A percentile compares a stretch with the other conserved stretches of the same genome.
These are phyloP conservation scores for Blennius ocellaris DNA, from an alignment of 2,113 vertebrate species.

Conservation along the genomic window DNA sequence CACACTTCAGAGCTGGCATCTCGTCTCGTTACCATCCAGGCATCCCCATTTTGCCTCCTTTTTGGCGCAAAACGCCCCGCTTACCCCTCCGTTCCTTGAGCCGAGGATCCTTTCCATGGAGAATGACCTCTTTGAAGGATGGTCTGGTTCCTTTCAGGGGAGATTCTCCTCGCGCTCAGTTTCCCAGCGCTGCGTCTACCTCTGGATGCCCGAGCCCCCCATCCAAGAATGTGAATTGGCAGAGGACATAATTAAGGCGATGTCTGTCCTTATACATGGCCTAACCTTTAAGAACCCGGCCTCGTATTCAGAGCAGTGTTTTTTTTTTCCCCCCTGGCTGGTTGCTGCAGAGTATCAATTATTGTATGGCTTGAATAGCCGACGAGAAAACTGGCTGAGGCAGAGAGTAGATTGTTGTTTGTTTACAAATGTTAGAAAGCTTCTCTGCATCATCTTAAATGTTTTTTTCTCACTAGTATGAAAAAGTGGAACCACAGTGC, in stretches of 20 bases:
- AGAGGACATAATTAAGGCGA: conserved; percentile 73
- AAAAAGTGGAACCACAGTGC: no score
- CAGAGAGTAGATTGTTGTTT: conserved; percentile 11
- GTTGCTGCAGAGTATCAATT: conserved; percentile 38
- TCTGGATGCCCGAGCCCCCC: conserved; percentile 65
- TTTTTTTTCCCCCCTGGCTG: conserved; percentile 31
- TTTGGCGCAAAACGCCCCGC: conserved; percentile 48
- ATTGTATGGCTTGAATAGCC: conserved; percentile 34
- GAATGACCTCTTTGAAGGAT: conserved; percentile 79
- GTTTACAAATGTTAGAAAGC: conserved; percentile 15
- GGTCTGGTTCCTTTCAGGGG: conserved; percentile 73
- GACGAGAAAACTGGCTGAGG: neutral
- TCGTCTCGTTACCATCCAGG: conserved; percentile 58
- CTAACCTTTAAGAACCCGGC: conserved; percentile 60
- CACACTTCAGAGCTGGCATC: conserved; percentile 79
- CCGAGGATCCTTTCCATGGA: conserved; percentile 68
- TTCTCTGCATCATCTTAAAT: neutral
- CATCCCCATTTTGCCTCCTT: conserved; percentile 58
- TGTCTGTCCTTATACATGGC: conserved; percentile 62
- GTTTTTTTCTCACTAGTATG: no score
- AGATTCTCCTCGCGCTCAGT: conserved; percentile 79
- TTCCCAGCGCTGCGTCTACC: conserved; percentile 76
- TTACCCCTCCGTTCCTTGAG: conserved; percentile 55
- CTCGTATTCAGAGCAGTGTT: conserved; percentile 42
- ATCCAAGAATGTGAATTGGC: conserved; percentile 75